Percentiles rank a stretch among this genome's conserved stretches.
phyloP scores from a whole-genome alignment of 2,888 invertebrate genomes.

The Cataglyphis rosenhaueri region DNA sequence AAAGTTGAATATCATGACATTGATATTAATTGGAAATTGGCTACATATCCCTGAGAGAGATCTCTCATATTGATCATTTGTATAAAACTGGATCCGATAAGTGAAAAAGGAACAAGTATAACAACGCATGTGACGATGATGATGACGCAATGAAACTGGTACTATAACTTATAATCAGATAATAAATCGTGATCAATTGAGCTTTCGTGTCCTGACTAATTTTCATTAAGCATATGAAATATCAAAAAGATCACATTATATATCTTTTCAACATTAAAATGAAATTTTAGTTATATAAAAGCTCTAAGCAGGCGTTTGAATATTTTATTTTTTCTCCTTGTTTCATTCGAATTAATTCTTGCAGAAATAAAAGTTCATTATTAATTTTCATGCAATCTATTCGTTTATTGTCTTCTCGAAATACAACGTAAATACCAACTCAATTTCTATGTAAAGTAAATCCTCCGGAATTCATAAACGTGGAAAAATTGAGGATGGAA shows the following conservation, averaged over 20 bases:
- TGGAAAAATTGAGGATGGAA: neutral
- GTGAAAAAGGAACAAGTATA: neutral
- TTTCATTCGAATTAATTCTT: neutral
- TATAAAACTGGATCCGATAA: neutral
- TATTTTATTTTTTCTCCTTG: neutral
- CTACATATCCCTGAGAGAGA: neutral
- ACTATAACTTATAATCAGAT: constrained; percentile 44
- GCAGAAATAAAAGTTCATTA: neutral
- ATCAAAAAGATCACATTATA: neutral
- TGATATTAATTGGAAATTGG: neutral
- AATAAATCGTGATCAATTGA: constrained; percentile 58
- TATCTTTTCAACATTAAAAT: neutral
- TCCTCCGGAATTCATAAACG: neutral
- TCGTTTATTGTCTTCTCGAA: neutral
- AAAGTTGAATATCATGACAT: neutral
- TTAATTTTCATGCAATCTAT: neutral
- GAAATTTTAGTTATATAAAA: neutral
- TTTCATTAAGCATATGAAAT: neutral
- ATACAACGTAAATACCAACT: neutral
- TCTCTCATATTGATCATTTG: neutral
- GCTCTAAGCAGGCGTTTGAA: neutral
- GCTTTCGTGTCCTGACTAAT: neutral
- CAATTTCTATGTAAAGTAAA: neutral
- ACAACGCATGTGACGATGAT: neutral
- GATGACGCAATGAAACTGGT: constrained; percentile 20